Percentiles rank a stretch among this genome's conserved stretches.
phyloP scores from a whole-genome alignment of 2,113 vertebrate genomes.

The Syngnathoides biaculeatus region DNA sequence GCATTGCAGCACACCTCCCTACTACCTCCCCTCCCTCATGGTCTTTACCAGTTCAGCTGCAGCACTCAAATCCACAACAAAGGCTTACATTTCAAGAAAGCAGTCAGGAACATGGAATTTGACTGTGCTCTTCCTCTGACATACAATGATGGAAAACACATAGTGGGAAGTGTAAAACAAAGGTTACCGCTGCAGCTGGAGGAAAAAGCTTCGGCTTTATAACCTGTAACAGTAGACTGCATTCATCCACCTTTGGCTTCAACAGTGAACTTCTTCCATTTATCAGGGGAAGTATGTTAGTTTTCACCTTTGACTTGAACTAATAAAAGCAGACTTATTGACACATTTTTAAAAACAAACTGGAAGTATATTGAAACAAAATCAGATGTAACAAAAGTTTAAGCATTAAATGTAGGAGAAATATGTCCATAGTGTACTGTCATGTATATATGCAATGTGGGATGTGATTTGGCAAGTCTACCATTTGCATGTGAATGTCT shows the following conservation, averaged over 20 bases:
- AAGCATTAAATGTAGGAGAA: too few relatives aligned
- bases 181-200: slow-evolving; percentile 27
- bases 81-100: slow-evolving; percentile 39
- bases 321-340: background rate
- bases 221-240: background rate
- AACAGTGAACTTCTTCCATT: background rate
- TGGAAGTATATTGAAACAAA: too few relatives aligned
- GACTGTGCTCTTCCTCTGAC: slow-evolving; percentile 28
- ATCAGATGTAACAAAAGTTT: too few relatives aligned
- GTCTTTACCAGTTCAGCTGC: background rate
- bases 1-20: slow-evolving; percentile 16
- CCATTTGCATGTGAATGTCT: too few relatives aligned
- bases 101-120: slow-evolving; percentile 53
- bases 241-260: background rate
- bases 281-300: background rate
- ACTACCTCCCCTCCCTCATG: slow-evolving; percentile 9
- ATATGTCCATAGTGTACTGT: too few relatives aligned
- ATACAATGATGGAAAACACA: background rate
- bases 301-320: background rate
- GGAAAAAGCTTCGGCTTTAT: background rate
- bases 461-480: too few relatives aligned
- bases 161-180: slow-evolving; percentile 20
- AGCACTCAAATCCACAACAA: slow-evolving; percentile 38
- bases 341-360: background rate
- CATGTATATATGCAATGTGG: too few relatives aligned